Percentiles rank a stretch among this genome's conserved stretches.
Evolutionary conservation across 1,140 invertebrate species (phyloP).

Genomic region (Psix sp.): DNA sequence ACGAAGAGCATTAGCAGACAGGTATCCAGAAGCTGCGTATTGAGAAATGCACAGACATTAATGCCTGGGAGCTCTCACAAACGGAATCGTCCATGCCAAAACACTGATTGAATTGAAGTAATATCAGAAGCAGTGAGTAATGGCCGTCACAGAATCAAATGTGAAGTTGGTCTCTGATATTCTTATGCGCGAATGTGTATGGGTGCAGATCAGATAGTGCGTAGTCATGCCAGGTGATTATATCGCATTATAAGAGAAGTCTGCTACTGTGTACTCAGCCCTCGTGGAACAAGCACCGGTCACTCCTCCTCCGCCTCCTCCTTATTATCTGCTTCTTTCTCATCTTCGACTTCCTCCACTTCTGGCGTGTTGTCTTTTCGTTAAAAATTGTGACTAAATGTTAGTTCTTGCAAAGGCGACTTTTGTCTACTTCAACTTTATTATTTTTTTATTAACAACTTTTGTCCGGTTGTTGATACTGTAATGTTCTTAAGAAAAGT

Average conservation of each 20-base stretch:
- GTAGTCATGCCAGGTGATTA: slow-evolving; percentile 77
- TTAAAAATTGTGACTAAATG: slow-evolving; percentile 65
- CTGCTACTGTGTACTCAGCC: slow-evolving; percentile 76
- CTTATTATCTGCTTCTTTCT: slow-evolving; percentile 43
- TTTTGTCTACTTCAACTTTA: slow-evolving; percentile 26
- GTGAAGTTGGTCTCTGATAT: slow-evolving; percentile 68
- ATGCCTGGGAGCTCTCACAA: slow-evolving; percentile 52
- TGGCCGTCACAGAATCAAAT: slow-evolving; percentile 74
- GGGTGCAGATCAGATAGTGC: slow-evolving; percentile 76
- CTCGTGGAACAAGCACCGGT: slow-evolving; percentile 65
- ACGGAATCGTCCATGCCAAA: slow-evolving; percentile 68
- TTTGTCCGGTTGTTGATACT: slow-evolving; percentile 29
- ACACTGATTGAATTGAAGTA: slow-evolving; percentile 78
- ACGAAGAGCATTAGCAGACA: slow-evolving; percentile 52
- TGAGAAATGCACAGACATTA: slow-evolving; percentile 53
- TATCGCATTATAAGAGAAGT: slow-evolving; percentile 77
- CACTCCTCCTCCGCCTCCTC: slow-evolving; percentile 41
- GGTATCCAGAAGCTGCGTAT: slow-evolving; percentile 41
- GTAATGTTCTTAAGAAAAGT: slow-evolving; percentile 22
- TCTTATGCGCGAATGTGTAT: slow-evolving; percentile 63
- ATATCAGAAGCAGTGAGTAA: slow-evolving; percentile 78
- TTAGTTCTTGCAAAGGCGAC: slow-evolving; percentile 31
- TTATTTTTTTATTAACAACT: slow-evolving; percentile 27
- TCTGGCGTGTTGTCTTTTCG: slow-evolving; percentile 55
- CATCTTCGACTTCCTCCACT: slow-evolving; percentile 56